Percentiles rank a stretch among this genome's conserved stretches.
These are phyloP conservation scores for Oxyteleia sp. DNA, from an alignment of 2,888 invertebrate genomes.

Conservation along the genomic window DNA sequence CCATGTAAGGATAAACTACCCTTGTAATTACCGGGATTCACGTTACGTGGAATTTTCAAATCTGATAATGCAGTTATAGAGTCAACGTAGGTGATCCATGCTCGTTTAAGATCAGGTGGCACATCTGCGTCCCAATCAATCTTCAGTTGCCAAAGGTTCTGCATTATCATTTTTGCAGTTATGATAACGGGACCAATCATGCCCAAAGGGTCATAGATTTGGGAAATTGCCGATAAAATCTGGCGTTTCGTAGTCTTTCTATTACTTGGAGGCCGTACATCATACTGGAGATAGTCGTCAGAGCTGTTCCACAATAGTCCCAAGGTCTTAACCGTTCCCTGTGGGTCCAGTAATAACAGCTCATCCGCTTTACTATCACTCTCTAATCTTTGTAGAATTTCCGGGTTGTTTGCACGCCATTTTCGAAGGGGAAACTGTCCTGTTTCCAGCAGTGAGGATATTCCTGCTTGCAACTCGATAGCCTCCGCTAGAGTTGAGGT, in stretches of 20 bases:
- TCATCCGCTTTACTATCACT: constrained; percentile 11
- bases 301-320: constrained; percentile 66
- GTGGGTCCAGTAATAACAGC: constrained; percentile 33
- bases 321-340: constrained; percentile 54
- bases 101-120: no score
- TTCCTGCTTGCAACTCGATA: not conserved
- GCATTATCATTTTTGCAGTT: constrained; percentile 63
- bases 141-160: constrained; percentile 42
- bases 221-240: constrained; percentile 58
- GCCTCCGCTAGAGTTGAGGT: not conserved
- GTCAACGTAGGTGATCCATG: no score
- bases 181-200: constrained; percentile 56
- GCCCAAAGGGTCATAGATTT: constrained; percentile 69
- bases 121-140: constrained; percentile 48
- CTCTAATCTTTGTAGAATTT: not conserved
- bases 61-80: no score
- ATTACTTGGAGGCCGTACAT: not conserved
- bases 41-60: no score
- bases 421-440: constrained; percentile 60
- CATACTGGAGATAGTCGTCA: constrained; percentile 52
- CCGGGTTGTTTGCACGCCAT: constrained; percentile 46
- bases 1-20: no score
- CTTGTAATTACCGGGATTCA: no score
- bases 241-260: constrained; percentile 35
- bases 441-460: constrained; percentile 11